Evolutionary conservation across 1,140 invertebrate species (phyloP).

Genomic region (Rhizoglyphus robini): DNA sequence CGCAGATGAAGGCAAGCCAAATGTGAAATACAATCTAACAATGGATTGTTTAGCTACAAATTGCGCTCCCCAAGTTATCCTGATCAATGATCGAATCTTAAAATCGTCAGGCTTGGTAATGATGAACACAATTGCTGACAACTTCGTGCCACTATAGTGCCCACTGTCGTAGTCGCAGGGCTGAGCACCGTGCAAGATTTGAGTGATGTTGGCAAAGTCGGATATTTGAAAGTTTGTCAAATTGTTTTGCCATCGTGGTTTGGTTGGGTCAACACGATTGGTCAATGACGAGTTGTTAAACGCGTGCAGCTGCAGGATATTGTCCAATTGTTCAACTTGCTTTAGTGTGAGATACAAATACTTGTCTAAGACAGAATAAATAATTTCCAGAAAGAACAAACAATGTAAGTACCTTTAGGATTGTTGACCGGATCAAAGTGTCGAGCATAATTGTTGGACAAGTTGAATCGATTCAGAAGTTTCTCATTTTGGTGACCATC

Average conservation of each 20-base stretch:
- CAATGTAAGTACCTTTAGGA: not conserved
- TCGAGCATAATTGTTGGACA: too few relatives aligned
- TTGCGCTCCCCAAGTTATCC: constrained; percentile 48
- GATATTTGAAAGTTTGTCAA: not conserved
- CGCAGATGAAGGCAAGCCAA: not conserved
- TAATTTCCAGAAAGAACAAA: too few relatives aligned
- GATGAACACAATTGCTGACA: constrained; percentile 3
- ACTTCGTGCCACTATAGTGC: not conserved
- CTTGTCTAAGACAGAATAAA: not conserved
- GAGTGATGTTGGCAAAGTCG: not conserved
- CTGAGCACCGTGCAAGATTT: not conserved
- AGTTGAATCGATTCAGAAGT: not conserved
- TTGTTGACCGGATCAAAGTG: not conserved
- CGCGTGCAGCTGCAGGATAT: not conserved
- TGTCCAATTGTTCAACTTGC: not conserved
- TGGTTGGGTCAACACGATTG: not conserved
- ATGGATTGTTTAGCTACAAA: not conserved
- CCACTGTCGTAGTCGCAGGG: not conserved
- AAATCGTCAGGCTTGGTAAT: constrained; percentile 1
- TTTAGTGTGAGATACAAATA: not conserved
- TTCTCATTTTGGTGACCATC: not conserved
- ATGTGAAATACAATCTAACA: not conserved
- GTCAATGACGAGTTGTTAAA: not conserved
- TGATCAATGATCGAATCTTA: constrained; percentile 2
- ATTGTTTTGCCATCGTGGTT: not conserved